Evolutionary conservation across 2,113 vertebrate species (phyloP).

Genomic region (Tonatia bakeri): DNA sequence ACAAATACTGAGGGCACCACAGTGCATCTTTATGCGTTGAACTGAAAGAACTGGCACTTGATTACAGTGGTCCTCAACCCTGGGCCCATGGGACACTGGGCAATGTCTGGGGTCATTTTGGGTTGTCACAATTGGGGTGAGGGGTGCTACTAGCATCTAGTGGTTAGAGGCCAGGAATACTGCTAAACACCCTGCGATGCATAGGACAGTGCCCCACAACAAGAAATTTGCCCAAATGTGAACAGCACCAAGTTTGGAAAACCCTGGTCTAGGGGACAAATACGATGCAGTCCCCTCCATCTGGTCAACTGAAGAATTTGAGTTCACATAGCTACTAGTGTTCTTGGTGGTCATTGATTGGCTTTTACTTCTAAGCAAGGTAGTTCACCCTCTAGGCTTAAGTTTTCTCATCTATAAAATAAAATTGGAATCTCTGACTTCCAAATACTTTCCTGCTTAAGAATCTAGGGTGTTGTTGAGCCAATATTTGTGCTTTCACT

Average conservation of each 20-base stretch:
- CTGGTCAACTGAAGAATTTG: not conserved
- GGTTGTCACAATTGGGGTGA: not conserved
- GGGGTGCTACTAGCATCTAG: not conserved
- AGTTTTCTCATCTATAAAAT: not conserved
- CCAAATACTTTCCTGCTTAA: not conserved
- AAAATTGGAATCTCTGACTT: not conserved
- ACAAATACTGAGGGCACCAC: not conserved
- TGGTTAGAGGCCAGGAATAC: not conserved
- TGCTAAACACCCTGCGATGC: not conserved
- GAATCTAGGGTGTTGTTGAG: not conserved
- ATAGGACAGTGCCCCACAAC: not conserved
- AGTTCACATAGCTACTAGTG: rapidly evolving
- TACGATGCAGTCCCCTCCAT: rapidly evolving
- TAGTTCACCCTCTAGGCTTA: not conserved
- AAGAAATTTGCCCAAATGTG: not conserved
- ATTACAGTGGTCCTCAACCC: not conserved
- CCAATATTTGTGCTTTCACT: not conserved
- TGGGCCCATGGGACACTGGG: not conserved
- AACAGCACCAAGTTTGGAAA: not conserved
- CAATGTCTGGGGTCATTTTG: not conserved
- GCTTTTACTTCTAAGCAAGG: not conserved
- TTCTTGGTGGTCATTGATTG: not conserved
- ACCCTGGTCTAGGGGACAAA: not conserved
- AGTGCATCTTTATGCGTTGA: not conserved
- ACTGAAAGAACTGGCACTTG: not conserved